These are phyloP conservation scores for Periophthalmus magnuspinnatus DNA, from an alignment of 2,797 vertebrate species.

Conservation along the genomic window DNA sequence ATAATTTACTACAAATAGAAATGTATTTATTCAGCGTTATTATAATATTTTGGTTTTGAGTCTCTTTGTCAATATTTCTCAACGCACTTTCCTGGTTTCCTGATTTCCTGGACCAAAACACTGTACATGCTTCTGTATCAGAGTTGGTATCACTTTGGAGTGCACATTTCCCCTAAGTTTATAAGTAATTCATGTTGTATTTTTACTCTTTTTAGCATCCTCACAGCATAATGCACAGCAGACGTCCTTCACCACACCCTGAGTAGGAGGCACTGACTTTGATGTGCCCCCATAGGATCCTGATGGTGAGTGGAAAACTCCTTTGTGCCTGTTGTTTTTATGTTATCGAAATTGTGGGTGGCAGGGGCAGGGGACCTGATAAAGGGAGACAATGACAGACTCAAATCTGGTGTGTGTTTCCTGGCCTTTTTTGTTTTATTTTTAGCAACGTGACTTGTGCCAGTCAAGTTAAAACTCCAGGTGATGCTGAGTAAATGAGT, in stretches of 20 bases:
- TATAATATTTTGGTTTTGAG: not conserved
- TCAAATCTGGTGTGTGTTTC: constrained; percentile 38
- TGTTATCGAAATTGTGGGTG: constrained; percentile 58
- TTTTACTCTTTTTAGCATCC: constrained; percentile 31
- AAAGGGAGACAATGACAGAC: constrained; percentile 44
- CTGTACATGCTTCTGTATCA: too few species aligned
- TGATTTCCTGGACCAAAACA: too few species aligned
- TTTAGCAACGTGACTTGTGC: constrained; percentile 8
- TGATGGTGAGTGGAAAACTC: constrained; percentile 63
- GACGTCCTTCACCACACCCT: constrained; percentile 54
- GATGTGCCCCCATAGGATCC: constrained; percentile 47
- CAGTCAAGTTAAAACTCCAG: not conserved
- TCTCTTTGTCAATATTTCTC: not conserved
- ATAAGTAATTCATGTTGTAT: not conserved
- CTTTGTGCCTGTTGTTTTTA: constrained; percentile 49
- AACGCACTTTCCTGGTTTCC: too few species aligned
- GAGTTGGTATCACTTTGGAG: too few species aligned
- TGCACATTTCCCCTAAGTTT: too few species aligned
- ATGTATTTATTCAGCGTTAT: too few species aligned
- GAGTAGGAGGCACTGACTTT: constrained; percentile 62
- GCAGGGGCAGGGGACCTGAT: constrained; percentile 50
- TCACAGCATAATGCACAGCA: constrained; percentile 24
- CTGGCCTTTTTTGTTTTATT: constrained; percentile 37
- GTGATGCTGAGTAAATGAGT: not conserved
- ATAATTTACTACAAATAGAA: too few species aligned